Conservation (phyloP, 2,797 vertebrate genomes). For the Enteromius thamalakanensis region DNA sequence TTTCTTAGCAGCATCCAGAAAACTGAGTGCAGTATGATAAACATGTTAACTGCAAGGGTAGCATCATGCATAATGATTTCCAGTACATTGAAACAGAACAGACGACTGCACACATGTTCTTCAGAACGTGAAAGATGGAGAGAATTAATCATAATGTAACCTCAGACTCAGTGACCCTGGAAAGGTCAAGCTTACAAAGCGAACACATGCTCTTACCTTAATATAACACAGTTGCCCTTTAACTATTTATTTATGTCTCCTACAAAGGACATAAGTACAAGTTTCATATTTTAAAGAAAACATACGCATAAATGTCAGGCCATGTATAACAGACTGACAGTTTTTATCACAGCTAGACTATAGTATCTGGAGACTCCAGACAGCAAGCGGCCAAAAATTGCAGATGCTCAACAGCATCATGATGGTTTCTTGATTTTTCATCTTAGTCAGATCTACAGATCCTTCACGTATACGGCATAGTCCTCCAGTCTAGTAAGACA, state of each 20-base stretch:
- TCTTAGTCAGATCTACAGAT: neutral
- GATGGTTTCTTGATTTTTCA: neutral
- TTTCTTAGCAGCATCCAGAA: neutral
- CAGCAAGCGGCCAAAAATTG: neutral
- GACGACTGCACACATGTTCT: neutral
- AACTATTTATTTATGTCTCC: neutral
- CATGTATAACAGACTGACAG: neutral
- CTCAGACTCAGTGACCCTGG: neutral
- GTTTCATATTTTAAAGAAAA: neutral
- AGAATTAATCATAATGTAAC: neutral
- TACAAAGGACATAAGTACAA: neutral
- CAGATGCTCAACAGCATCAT: constrained; percentile 4
- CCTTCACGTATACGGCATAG: neutral
- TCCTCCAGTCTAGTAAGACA: neutral
- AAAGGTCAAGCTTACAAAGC: constrained; percentile 21
- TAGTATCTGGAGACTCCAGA: neutral
- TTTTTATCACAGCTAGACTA: neutral
- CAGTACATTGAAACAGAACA: neutral
- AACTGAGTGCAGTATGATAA: neutral
- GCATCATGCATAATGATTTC: neutral
- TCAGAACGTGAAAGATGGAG: neutral
- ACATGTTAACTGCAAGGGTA: neutral
- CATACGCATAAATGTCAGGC: neutral
- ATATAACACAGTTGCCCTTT: neutral
- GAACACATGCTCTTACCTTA: neutral